Conservation (phyloP, 2,113 vertebrate species). For the Pseudorasbora parva region DNA sequence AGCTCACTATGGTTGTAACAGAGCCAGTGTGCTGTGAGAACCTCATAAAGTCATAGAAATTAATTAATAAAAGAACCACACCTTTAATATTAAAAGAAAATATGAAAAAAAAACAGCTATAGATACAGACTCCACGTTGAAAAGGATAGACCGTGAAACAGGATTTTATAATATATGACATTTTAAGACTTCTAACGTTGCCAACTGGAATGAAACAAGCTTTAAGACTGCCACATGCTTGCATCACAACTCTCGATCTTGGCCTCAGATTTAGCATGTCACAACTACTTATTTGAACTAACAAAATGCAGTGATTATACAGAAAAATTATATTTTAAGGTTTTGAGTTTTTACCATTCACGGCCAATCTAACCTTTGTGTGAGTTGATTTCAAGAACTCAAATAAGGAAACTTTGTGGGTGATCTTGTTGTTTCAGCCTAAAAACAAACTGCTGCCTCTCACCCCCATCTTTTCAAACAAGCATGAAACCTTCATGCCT, state of each 20-base stretch:
- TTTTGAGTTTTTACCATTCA: not conserved
- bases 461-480: constrained; percentile 50
- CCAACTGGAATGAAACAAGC: constrained; percentile 1
- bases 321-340: not conserved
- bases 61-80: not conserved
- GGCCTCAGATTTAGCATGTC: constrained; percentile 7
- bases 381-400: constrained; percentile 40
- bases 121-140: not conserved
- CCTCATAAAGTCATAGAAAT: not conserved
- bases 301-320: not conserved
- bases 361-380: not conserved
- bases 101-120: not conserved
- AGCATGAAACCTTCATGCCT: constrained; percentile 52
- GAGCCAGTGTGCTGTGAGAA: not conserved
- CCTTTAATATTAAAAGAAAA: constrained; percentile 9
- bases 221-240: not conserved
- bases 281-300: not conserved
- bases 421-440: constrained; percentile 74
- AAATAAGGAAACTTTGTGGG: constrained; percentile 68
- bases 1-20: not conserved
- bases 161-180: constrained; percentile 27
- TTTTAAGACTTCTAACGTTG: not conserved
- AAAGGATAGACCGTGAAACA: not conserved
- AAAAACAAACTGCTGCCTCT: constrained; percentile 58
- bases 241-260: constrained; percentile 26